A percentile compares a stretch with the other conserved stretches of the same genome.
These are phyloP conservation scores for Amorpha juglandis DNA, from an alignment of 2,888 invertebrate genomes.

Conservation along the genomic window DNA sequence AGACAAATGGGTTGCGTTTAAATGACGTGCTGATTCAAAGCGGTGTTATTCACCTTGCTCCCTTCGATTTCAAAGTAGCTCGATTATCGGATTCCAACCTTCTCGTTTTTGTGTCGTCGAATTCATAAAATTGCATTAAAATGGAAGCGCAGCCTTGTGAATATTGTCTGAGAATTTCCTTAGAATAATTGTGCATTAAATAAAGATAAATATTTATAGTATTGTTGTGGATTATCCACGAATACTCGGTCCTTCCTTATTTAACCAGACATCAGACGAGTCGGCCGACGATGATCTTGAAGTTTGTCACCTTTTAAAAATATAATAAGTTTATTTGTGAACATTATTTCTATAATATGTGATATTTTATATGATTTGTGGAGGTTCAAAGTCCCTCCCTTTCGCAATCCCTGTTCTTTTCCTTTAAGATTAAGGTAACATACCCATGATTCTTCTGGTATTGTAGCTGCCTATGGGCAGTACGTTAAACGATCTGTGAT, in stretches of 20 bases:
- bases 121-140: conserved; percentile 3
- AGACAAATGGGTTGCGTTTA: conserved; percentile 22
- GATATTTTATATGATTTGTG: too few relatives aligned
- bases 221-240: too few relatives aligned
- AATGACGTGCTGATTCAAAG: background rate
- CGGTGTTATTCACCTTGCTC: conserved; percentile 7
- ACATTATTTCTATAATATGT: too few relatives aligned
- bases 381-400: too few relatives aligned
- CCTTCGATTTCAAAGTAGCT: conserved; percentile 9
- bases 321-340: too few relatives aligned
- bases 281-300: too few relatives aligned
- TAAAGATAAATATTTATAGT: too few relatives aligned
- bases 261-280: background rate
- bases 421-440: too few relatives aligned
- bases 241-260: background rate
- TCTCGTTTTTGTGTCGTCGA: conserved; percentile 1
- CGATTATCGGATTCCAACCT: background rate
- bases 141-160: background rate
- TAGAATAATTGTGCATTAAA: background rate
- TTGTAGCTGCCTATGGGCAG: too few relatives aligned
- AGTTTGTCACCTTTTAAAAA: background rate
- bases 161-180: background rate
- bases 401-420: too few relatives aligned
- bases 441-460: too few relatives aligned
- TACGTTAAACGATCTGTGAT: too few relatives aligned